A percentile compares a stretch with the other conserved stretches of the same genome.
These are phyloP conservation scores for Sitodiplosis mosellana DNA, from an alignment of 1,140 invertebrate genomes.

Conservation along the genomic window DNA sequence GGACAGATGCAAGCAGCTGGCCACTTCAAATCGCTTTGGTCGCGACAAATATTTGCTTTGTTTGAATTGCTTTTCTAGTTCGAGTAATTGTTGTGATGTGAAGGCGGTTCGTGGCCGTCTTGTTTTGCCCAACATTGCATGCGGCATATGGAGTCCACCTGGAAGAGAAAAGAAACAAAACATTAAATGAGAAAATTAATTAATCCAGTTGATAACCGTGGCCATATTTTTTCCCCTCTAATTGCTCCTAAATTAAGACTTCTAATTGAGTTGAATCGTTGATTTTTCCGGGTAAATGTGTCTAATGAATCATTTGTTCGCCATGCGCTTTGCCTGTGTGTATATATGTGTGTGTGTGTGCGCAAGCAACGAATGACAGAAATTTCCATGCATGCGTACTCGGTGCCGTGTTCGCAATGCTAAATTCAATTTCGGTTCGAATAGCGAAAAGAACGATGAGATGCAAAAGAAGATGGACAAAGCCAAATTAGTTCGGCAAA, in stretches of 20 bases:
- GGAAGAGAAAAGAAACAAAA: neutral
- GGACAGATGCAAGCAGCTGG: constrained; percentile 90
- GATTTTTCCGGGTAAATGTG: no score
- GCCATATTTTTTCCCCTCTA: neutral
- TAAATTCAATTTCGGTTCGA: no score
- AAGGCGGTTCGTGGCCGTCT: constrained; percentile 91
- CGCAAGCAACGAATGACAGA: no score
- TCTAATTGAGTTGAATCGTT: neutral
- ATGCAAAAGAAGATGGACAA: no score
- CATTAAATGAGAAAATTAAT: neutral
- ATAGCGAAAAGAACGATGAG: no score
- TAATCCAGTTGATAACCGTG: neutral
- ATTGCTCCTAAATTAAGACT: neutral
- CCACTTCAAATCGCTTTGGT: constrained; percentile 96
- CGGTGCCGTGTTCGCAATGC: no score
- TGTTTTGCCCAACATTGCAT: constrained; percentile 83
- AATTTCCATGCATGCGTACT: no score
- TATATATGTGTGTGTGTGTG: no score
- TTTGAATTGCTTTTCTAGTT: constrained; percentile 94
- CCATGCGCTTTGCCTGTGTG: no score
- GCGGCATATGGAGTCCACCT: constrained; percentile 14
- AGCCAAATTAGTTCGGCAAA: no score
- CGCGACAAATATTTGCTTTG: constrained; percentile 98
- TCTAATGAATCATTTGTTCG: no score
- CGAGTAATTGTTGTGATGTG: constrained; percentile 92